A percentile compares a stretch with the other conserved stretches of the same genome.
These are phyloP conservation scores for Cryptocheilus praepositus DNA, from an alignment of 2,888 invertebrate species.

Conservation along the genomic window DNA sequence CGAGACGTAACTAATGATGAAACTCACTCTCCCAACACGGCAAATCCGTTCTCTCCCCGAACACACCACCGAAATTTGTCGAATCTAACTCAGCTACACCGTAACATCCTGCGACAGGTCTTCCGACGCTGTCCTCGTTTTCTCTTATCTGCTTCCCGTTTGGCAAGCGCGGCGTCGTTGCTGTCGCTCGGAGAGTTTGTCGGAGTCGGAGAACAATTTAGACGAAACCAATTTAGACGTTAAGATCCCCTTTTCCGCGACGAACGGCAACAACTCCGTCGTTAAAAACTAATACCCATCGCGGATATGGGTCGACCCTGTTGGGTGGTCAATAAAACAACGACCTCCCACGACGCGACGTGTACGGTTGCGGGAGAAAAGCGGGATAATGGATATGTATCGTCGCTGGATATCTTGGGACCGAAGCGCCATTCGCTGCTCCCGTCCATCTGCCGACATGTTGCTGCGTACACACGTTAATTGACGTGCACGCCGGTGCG, in stretches of 20 bases:
- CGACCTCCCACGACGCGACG: not conserved
- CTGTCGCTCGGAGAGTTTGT: not conserved
- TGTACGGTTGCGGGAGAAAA: not conserved
- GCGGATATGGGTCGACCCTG: constrained; percentile 42
- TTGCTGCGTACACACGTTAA: too few species aligned
- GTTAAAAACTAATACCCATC: constrained; percentile 39
- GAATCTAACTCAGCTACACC: too few species aligned
- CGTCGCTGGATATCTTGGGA: not conserved
- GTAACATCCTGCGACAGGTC: too few species aligned
- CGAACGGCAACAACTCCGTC: constrained; percentile 23
- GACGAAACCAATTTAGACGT: constrained; percentile 15
- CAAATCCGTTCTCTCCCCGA: too few species aligned
- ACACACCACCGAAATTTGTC: too few species aligned
- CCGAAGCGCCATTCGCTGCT: not conserved
- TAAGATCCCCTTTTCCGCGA: constrained; percentile 28
- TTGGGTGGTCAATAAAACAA: constrained; percentile 40
- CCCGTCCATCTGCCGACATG: too few species aligned
- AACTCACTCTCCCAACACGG: too few species aligned
- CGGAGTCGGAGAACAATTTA: too few species aligned
- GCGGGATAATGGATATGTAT: constrained; percentile 6
- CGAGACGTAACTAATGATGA: too few species aligned
- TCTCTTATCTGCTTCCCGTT: not conserved
- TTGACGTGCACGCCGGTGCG: too few species aligned
- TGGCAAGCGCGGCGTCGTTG: not conserved
- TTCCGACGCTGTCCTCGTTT: not conserved